Evolutionary conservation across 2,113 vertebrate species (phyloP).

Genomic region (Oophaga pumilio): DNA sequence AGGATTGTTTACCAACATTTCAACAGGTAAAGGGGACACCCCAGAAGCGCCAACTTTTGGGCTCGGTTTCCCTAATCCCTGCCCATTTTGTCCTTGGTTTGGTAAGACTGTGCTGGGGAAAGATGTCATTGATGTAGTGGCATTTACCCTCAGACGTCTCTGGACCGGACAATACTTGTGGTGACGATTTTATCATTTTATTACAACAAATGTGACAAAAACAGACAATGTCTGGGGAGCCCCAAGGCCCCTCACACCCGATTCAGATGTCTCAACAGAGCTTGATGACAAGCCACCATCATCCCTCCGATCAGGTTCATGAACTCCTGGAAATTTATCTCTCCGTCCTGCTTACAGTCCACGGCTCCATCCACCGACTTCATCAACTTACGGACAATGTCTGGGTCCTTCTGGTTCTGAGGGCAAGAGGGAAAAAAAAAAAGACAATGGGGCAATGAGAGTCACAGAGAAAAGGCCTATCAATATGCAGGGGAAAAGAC

Average conservation of each 20-base stretch:
- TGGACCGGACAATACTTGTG: rapidly evolving
- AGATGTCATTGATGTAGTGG: neutral
- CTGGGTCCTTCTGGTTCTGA: slow-evolving; percentile 75
- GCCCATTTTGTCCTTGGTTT: too few relatives aligned
- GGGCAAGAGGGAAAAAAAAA: neutral
- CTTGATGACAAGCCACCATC: slow-evolving; percentile 66
- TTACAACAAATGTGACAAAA: neutral
- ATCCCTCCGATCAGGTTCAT: slow-evolving; percentile 77
- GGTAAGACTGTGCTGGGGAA: neutral
- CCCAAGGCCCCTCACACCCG: neutral
- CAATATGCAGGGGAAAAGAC: neutral
- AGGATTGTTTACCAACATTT: too few relatives aligned
- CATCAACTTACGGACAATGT: slow-evolving; percentile 75
- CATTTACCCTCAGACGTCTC: neutral
- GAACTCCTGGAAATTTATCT: slow-evolving; percentile 76
- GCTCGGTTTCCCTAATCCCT: too few relatives aligned
- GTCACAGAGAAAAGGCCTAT: neutral
- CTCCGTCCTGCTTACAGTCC: slow-evolving; percentile 68
- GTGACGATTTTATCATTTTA: neutral
- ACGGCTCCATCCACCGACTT: slow-evolving; percentile 72
- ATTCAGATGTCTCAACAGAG: slow-evolving; percentile 21
- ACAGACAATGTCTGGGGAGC: neutral
- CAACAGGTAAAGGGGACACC: too few relatives aligned
- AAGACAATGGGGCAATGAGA: too few relatives aligned
- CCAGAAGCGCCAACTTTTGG: too few relatives aligned